A percentile compares a stretch with the other conserved stretches of the same genome.
phyloP scores from a whole-genome alignment of 92 coral and sea anemone genomes.

The Bergia sp. region DNA sequence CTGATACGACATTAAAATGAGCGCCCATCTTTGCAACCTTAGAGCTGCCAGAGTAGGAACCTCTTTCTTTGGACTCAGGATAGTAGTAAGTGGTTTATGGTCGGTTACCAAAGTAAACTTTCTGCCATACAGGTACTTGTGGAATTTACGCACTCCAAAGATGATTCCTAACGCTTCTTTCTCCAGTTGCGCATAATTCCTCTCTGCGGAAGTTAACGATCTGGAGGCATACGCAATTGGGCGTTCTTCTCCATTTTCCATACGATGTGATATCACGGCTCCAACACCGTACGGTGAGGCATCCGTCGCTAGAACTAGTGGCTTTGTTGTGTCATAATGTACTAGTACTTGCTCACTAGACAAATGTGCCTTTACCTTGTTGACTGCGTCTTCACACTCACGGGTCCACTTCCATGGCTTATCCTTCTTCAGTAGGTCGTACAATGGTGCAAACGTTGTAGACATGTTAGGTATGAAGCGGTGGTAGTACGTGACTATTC shows the following conservation, averaged over 20 bases:
- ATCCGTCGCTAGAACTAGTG: slow-evolving; percentile 13
- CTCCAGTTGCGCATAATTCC: slow-evolving; percentile 21
- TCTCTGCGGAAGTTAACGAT: slow-evolving; percentile 24
- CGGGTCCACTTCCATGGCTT: slow-evolving; percentile 15
- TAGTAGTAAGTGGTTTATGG: slow-evolving; percentile 22
- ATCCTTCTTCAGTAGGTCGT: slow-evolving; percentile 15
- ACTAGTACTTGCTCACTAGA: slow-evolving; percentile 27
- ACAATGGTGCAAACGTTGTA: slow-evolving; percentile 27
- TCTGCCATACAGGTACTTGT: slow-evolving; percentile 35
- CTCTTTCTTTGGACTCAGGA: slow-evolving; percentile 58
- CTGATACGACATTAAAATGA: slow-evolving; percentile 50
- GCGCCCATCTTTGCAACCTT: slow-evolving; percentile 3
- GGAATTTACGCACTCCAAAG: not conserved
- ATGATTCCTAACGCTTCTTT: slow-evolving; percentile 28
- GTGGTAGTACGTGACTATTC: slow-evolving; percentile 9
- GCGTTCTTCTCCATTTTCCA: slow-evolving; percentile 18
- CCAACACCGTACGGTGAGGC: too few species aligned
- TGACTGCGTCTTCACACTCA: slow-evolving; percentile 33
- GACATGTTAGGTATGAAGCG: slow-evolving; percentile 42
- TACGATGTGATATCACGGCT: too few species aligned
- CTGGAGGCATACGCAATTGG: not conserved
- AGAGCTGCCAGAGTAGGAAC: slow-evolving; percentile 62
- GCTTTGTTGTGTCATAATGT: slow-evolving; percentile 40
- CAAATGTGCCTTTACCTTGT: slow-evolving; percentile 30
- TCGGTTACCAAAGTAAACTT: slow-evolving; percentile 37